Evolutionary conservation across 2,888 invertebrate genomes (phyloP).

Genomic region (Tuta absoluta): DNA sequence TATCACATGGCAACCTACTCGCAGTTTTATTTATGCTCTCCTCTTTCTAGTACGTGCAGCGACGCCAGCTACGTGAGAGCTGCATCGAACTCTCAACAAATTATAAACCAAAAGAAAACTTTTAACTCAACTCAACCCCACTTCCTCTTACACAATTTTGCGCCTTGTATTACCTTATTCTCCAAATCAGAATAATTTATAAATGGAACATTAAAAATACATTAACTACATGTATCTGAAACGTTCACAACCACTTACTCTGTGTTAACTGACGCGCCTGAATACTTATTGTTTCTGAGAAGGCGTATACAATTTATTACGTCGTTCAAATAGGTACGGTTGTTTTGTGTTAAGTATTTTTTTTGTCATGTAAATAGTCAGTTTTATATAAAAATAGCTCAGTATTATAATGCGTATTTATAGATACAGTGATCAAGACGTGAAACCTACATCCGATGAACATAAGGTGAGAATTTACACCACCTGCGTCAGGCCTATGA

Average conservation of each 20-base stretch:
- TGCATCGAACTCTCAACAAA: constrained; percentile 9
- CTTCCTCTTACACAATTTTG: constrained; percentile 23
- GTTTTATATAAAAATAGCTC: too few relatives aligned
- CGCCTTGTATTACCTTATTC: constrained; percentile 35
- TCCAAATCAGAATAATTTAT: constrained; percentile 40
- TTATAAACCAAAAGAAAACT: constrained; percentile 17
- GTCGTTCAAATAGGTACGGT: constrained; percentile 27
- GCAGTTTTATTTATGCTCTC: constrained; percentile 29
- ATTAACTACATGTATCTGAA: constrained; percentile 44
- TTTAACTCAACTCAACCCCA: constrained; percentile 12
- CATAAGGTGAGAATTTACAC: too few relatives aligned
- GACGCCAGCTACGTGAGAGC: constrained; percentile 10
- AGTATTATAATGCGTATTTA: too few relatives aligned
- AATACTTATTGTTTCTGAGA: constrained; percentile 40
- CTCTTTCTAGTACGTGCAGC: constrained; percentile 10
- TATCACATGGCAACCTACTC: constrained; percentile 28
- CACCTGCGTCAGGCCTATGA: too few relatives aligned
- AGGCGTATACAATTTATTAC: constrained; percentile 36
- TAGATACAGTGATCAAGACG: too few relatives aligned
- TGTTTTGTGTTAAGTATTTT: not conserved
- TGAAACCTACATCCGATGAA: too few relatives aligned
- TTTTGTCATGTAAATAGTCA: too few relatives aligned
- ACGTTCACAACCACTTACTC: constrained; percentile 32
- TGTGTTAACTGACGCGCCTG: constrained; percentile 32
- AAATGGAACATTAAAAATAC: constrained; percentile 52